These are phyloP conservation scores for Heterotis niloticus DNA, from an alignment of 2,113 vertebrate species.

Conservation along the genomic window DNA sequence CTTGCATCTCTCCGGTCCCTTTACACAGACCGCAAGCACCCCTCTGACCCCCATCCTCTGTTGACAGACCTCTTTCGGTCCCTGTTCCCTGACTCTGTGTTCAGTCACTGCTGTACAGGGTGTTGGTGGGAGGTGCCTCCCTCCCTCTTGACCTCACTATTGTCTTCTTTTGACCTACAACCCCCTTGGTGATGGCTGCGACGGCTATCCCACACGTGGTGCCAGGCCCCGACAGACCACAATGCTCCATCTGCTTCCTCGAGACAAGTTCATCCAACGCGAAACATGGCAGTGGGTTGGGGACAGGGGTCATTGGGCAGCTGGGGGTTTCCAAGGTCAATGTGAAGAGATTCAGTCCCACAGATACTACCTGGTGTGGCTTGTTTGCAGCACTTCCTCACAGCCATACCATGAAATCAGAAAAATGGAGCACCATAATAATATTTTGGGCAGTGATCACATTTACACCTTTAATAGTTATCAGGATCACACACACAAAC, in stretches of 20 bases:
- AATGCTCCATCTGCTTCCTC: neutral
- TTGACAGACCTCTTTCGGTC: slow-evolving; percentile 30
- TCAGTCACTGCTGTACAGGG: slow-evolving; percentile 28
- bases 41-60: neutral
- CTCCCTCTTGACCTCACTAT: slow-evolving; percentile 11
- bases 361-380: neutral
- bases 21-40: slow-evolving; percentile 30
- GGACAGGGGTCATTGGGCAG: neutral
- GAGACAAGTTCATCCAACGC: neutral
- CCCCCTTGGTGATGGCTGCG: neutral
- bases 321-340: neutral
- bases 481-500: too few species aligned
- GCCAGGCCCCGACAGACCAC: neutral
- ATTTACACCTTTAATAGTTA: too few species aligned
- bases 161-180: neutral
- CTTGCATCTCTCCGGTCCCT: neutral
- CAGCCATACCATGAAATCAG: neutral
- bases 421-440: neutral
- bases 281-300: neutral
- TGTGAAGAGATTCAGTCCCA: neutral
- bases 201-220: neutral
- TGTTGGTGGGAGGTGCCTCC: slow-evolving; percentile 39
- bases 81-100: slow-evolving; percentile 55
- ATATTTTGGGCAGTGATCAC: neutral
- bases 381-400: neutral